These are phyloP conservation scores for Abscondita cerata DNA, from an alignment of 2,888 invertebrate genomes.

Conservation along the genomic window DNA sequence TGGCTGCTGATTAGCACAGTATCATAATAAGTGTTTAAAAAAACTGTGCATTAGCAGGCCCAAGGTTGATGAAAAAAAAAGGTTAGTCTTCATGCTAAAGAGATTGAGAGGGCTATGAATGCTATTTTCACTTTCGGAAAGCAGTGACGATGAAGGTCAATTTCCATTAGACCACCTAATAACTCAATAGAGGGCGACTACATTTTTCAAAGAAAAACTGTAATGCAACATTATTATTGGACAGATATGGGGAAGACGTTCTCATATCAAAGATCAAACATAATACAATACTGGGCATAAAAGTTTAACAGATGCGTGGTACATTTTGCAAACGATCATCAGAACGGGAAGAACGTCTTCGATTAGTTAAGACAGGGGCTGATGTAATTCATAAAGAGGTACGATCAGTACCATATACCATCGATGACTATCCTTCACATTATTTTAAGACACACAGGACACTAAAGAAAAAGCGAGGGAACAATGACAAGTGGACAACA, in stretches of 20 bases:
- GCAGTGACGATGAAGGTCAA: slow-evolving; percentile 12
- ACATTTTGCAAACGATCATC: not conserved
- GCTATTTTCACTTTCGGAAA: slow-evolving; percentile 15
- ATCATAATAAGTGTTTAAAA: slow-evolving; percentile 9
- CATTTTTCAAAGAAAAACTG: slow-evolving; percentile 10
- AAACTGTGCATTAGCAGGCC: slow-evolving; percentile 10
- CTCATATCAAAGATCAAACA: not conserved
- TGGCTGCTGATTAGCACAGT: slow-evolving; percentile 15
- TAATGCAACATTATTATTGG: slow-evolving; percentile 17
- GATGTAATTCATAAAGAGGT: slow-evolving; percentile 12
- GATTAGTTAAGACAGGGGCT: slow-evolving; percentile 13
- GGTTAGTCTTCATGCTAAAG: slow-evolving; percentile 8
- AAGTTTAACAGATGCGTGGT: not conserved
- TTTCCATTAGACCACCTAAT: slow-evolving; percentile 8
- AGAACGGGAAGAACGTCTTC: no score
- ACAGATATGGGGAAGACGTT: slow-evolving; percentile 7
- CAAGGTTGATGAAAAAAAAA: slow-evolving; percentile 12
- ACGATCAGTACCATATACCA: no score
- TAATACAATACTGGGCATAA: not conserved
- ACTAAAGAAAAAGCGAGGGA: slow-evolving; percentile 10
- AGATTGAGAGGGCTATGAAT: no score
- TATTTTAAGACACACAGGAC: slow-evolving; percentile 1
- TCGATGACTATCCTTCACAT: slow-evolving; percentile 4
- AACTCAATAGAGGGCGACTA: not conserved
- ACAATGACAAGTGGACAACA: slow-evolving; percentile 11